Conservation (phyloP, 2,888 invertebrate species). For the Steinernema carpocapsae region DNA sequence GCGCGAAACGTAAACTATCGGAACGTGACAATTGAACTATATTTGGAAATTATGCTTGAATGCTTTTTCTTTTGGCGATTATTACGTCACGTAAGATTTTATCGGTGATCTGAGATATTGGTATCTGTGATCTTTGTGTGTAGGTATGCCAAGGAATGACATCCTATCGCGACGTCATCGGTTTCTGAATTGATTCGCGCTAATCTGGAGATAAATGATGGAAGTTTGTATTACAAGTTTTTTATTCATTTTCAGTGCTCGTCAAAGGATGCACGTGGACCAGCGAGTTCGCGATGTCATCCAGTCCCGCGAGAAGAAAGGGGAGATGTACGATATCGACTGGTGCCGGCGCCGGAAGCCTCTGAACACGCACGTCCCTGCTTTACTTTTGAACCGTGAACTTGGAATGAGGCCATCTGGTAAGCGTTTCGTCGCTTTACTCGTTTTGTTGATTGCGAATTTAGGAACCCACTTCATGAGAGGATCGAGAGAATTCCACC, state of each 20-base stretch:
- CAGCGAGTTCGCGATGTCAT: background rate
- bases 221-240: too few relatives aligned
- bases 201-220: too few relatives aligned
- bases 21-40: background rate
- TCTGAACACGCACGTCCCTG: constrained; percentile 32
- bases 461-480: constrained; percentile 45
- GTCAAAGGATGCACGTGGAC: background rate
- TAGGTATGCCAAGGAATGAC: too few relatives aligned
- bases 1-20: background rate
- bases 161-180: too few relatives aligned
- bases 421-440: background rate
- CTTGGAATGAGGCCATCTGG: constrained; percentile 42
- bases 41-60: background rate
- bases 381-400: constrained; percentile 42
- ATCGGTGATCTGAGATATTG: too few relatives aligned
- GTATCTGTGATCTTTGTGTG: too few relatives aligned
- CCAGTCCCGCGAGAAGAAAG: too few relatives aligned
- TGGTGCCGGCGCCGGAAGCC: constrained; percentile 40
- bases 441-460: background rate
- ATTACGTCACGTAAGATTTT: too few relatives aligned
- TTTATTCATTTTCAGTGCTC: too few relatives aligned
- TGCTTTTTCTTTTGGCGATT: too few relatives aligned
- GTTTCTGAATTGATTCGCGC: too few relatives aligned
- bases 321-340: constrained; percentile 35
- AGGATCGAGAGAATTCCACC: constrained; percentile 46